phyloP scores from a whole-genome alignment of 2,113 vertebrate species.

The Oplegnathus fasciatus region DNA sequence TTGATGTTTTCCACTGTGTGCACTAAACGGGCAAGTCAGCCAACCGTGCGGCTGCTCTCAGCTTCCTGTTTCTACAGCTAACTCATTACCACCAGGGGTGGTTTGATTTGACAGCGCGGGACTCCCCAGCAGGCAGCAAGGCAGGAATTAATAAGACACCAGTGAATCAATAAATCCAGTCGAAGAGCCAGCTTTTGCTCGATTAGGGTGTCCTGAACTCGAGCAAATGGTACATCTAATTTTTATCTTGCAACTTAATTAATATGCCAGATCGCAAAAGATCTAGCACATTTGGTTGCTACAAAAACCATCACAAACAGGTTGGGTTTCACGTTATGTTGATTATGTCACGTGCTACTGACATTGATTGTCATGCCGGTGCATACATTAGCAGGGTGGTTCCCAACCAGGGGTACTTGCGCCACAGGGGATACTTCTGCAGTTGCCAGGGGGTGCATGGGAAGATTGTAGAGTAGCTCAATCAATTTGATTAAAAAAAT shows the following conservation, averaged over 20 bases:
- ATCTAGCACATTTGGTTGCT: background rate
- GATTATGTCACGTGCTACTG: background rate
- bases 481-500: background rate
- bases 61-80: constrained; percentile 31
- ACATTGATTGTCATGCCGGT: background rate
- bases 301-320: background rate
- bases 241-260: background rate
- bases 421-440: background rate
- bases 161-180: constrained; percentile 10
- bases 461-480: background rate
- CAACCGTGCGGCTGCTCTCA: constrained; percentile 42
- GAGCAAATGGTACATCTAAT: background rate
- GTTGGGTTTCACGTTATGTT: background rate
- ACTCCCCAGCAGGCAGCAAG: constrained; percentile 28
- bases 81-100: constrained; percentile 42
- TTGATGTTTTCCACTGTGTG: constrained; percentile 52
- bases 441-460: background rate
- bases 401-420: background rate
- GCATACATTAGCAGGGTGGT: background rate
- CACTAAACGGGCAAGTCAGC: constrained; percentile 45
- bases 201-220: background rate
- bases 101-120: constrained; percentile 44
- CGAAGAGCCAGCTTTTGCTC: background rate
- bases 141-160: constrained; percentile 40
- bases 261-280: background rate